phyloP scores from a whole-genome alignment of 2,888 invertebrate species.

The Zele albiditarsus region DNA sequence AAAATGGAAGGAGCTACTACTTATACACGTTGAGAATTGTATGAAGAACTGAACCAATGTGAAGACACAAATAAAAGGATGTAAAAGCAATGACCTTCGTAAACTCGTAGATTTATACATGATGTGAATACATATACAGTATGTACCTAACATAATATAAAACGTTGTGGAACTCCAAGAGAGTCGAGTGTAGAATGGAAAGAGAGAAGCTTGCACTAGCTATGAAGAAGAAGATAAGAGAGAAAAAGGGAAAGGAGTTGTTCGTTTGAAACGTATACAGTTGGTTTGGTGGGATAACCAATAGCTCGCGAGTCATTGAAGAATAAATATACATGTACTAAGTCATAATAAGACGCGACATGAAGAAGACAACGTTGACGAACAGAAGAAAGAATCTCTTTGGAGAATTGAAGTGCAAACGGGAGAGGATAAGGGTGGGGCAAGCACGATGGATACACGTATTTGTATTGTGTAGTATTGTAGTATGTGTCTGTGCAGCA shows the following conservation, averaged over 20 bases:
- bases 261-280: constrained; percentile 18
- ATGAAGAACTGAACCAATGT: neutral
- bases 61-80: neutral
- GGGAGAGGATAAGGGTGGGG: neutral
- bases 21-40: neutral
- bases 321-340: constrained; percentile 1
- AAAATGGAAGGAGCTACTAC: too few species aligned
- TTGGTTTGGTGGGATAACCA: neutral
- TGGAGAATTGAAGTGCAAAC: neutral
- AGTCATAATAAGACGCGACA: neutral
- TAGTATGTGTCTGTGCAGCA: too few species aligned
- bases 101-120: neutral
- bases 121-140: neutral
- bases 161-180: constrained; percentile 36
- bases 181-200: constrained; percentile 37
- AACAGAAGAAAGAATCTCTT: neutral
- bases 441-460: too few species aligned
- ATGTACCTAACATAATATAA: constrained; percentile 12
- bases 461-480: too few species aligned
- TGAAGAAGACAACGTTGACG: neutral
- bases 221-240: neutral
- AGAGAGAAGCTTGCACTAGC: constrained; percentile 20
- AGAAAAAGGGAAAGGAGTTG: constrained; percentile 4
- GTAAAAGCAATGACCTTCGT: constrained; percentile 1
- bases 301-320: constrained; percentile 6